Conservation (phyloP, 2,797 vertebrate species). For the Peromyscus melanophrys region DNA sequence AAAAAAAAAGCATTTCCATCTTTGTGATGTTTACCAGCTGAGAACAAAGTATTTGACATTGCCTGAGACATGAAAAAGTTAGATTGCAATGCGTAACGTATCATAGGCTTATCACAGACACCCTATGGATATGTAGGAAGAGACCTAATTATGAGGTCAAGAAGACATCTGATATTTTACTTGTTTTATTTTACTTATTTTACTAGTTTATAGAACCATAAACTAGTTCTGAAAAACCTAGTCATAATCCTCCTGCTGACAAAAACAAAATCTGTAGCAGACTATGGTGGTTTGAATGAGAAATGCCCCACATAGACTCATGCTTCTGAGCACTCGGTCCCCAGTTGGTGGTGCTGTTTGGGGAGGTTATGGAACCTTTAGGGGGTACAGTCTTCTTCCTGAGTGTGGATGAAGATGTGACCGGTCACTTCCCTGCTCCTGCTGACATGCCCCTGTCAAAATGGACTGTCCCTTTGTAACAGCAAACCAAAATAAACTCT, state of each 20-base stretch:
- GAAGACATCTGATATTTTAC: slow-evolving; percentile 20
- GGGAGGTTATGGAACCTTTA: neutral
- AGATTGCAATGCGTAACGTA: neutral
- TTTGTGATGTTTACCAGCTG: slow-evolving; percentile 10
- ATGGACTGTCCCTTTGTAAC: neutral
- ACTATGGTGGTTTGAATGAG: neutral
- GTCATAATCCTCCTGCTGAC: neutral
- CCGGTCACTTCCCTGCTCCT: neutral
- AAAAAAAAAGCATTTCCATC: neutral
- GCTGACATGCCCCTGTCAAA: neutral
- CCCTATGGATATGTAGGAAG: neutral
- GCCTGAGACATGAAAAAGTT: neutral
- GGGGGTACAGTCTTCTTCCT: neutral
- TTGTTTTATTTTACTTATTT: neutral
- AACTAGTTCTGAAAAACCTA: slow-evolving; percentile 29
- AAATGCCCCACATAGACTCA: neutral
- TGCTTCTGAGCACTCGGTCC: neutral
- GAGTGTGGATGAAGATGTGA: neutral
- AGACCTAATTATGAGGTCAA: neutral
- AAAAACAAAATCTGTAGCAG: neutral
- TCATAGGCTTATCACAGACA: neutral
- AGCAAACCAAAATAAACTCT: neutral
- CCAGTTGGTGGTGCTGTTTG: neutral
- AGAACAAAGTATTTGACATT: neutral
- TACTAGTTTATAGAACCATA: neutral